Evolutionary conservation across 2,797 vertebrate genomes (phyloP), one percentile per base, ranked within the genome.

Genomic region (Naso thynnoides): DNA sequence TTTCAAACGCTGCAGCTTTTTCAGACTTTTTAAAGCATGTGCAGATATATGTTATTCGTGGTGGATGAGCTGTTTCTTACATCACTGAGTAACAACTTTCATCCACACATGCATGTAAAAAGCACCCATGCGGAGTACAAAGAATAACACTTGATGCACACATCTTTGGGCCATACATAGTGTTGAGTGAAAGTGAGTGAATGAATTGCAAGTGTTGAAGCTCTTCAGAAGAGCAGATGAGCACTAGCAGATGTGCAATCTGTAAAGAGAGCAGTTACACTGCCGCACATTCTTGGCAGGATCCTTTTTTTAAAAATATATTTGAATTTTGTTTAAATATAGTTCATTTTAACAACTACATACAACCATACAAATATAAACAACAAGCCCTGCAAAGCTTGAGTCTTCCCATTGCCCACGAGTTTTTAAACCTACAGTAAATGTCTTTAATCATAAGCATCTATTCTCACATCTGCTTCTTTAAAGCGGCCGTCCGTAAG

Each of bases 231-330:
- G 75, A 74, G 73, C 80, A 78, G 83, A 92, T 93, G 90, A 94
- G 89, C 89, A 86, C 86, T 87, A 87, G 85, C 92, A 93, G 90
- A 93, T 93, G 92, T 93, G 87, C 61, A 71, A 70, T 82, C 79
- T 86, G 76, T 88, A 64, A 69, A 66, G 62, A 76, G 76, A 44
- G 58, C 60, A 75, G 73, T 79, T 81, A 49, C 55, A 74, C 63
- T 78, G 41, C 36, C 70, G 73, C 82, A 79, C 54, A 75, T 69
- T 82, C 65, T 81, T 85, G 75, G 87, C 62, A 73, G 48, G 55
- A 73, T 54, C 50, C 31, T 70, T 54, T 48, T 29, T 70, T 54
- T 48, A 5, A 24, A 78, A 86, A 78, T 48, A 2, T 18, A 76
- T 61, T 62, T 50, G 9, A 52, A 59, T 76, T 73, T 71, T 66